Evolutionary conservation across 2,113 vertebrate species (phyloP).

Genomic region (Cyprinodon variegatus): DNA sequence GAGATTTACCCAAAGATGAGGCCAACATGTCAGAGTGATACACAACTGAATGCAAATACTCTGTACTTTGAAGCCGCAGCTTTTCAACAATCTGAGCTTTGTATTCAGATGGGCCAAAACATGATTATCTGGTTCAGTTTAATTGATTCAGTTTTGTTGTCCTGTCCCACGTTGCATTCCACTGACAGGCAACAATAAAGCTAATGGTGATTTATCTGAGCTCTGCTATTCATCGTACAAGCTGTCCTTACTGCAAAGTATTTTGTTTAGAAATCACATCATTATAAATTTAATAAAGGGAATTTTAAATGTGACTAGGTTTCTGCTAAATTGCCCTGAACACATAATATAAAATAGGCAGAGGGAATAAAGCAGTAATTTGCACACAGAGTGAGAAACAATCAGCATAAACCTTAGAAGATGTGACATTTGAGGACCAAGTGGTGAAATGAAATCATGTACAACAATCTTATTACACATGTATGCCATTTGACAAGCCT

Average conservation of each 20-base stretch:
- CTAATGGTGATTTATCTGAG: slow-evolving; percentile 35
- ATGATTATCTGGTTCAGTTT: slow-evolving; percentile 33
- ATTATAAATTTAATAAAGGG: slow-evolving; percentile 50
- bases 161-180: slow-evolving; percentile 6
- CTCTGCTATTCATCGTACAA: slow-evolving; percentile 26
- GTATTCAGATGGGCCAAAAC: slow-evolving; percentile 27
- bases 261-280: slow-evolving; percentile 41
- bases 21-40: slow-evolving; percentile 69
- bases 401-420: slow-evolving; percentile 55
- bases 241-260: slow-evolving; percentile 43
- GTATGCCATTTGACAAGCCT: slow-evolving; percentile 69
- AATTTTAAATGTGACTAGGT: slow-evolving; percentile 50
- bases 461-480: slow-evolving; percentile 65
- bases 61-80: slow-evolving; percentile 24
- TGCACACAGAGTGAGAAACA: slow-evolving; percentile 60
- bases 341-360: slow-evolving; percentile 16
- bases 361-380: slow-evolving; percentile 49
- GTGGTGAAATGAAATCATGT: slow-evolving; percentile 68
- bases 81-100: slow-evolving; percentile 14
- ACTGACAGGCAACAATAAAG: slow-evolving; percentile 45
- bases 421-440: slow-evolving; percentile 63
- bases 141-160: slow-evolving; percentile 32
- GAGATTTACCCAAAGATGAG: slow-evolving; percentile 69
- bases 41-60: slow-evolving; percentile 71
- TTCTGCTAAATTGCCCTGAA: slow-evolving; percentile 61